phyloP scores from a whole-genome alignment of 2,888 invertebrate species.

The Perizoma flavofasciatum region DNA sequence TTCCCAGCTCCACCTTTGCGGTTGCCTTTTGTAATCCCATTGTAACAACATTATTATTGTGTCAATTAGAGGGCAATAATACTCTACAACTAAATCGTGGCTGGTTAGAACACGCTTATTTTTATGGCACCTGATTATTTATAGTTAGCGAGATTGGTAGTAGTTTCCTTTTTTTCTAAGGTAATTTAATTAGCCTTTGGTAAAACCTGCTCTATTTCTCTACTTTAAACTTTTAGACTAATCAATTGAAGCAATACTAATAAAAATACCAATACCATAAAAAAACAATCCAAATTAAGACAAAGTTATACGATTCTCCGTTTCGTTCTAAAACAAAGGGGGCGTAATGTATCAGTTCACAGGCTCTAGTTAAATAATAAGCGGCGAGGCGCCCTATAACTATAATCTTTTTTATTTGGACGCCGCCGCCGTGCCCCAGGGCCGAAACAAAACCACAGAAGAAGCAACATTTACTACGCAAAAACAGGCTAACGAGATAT shows the following conservation, averaged over 20 bases:
- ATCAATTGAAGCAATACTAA: constrained; percentile 2
- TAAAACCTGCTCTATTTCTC: background rate
- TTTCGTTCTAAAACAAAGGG: constrained; percentile 57
- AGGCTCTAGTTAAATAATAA: constrained; percentile 80
- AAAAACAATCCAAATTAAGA: constrained; percentile 40
- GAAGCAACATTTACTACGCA: constrained; percentile 17
- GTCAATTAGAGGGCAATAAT: constrained; percentile 76
- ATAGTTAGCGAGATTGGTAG: constrained; percentile 16
- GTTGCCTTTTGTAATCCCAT: constrained; percentile 75
- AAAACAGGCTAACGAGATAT: constrained; percentile 73
- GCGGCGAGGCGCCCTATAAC: constrained; percentile 74
- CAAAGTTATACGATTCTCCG: constrained; percentile 46
- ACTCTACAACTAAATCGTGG: constrained; percentile 67
- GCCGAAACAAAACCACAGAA: constrained; percentile 58
- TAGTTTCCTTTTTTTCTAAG: constrained; percentile 25
- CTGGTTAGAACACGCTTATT: constrained; percentile 59
- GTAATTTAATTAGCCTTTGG: constrained; percentile 15
- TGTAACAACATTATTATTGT: constrained; percentile 79
- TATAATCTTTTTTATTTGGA: constrained; percentile 78
- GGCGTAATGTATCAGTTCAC: constrained; percentile 72
- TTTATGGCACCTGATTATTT: constrained; percentile 36
- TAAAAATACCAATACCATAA: constrained; percentile 17
- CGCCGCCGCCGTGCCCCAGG: constrained; percentile 60
- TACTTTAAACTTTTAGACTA: constrained; percentile 8
- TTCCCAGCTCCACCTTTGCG: constrained; percentile 76